These are phyloP conservation scores for Tenebrio molitor DNA, from an alignment of 1,140 invertebrate genomes.

Conservation along the genomic window DNA sequence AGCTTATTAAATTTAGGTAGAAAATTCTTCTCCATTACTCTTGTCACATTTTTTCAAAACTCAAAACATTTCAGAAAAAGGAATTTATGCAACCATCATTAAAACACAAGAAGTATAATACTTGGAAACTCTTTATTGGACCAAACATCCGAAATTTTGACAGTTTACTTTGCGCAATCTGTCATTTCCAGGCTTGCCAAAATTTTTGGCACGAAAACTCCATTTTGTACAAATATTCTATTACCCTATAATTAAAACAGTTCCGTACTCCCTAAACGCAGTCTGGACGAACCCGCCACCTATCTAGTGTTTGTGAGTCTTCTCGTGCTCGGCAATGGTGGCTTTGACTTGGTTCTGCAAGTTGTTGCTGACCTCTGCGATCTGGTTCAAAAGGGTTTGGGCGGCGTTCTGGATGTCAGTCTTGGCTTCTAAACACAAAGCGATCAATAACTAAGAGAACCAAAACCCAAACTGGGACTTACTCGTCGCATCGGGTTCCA, in stretches of 20 bases:
- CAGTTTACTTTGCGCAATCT: too few species aligned
- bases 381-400: slow-evolving; percentile 54
- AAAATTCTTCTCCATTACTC: too few species aligned
- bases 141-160: too few species aligned
- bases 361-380: slow-evolving; percentile 53
- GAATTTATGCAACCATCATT: too few species aligned
- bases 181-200: too few species aligned
- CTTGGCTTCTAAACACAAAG: slow-evolving; percentile 55
- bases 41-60: too few species aligned
- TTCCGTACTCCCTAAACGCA: slow-evolving; percentile 17
- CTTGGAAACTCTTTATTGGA: too few species aligned
- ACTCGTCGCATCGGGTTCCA: slow-evolving; percentile 59
- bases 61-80: too few species aligned
- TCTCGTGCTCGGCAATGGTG: slow-evolving; percentile 44
- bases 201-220: background rate
- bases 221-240: background rate
- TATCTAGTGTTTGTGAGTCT: slow-evolving; percentile 38
- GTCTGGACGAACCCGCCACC: background rate
- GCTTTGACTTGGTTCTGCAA: slow-evolving; percentile 53
- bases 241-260: slow-evolving; percentile 21
- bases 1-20: too few species aligned
- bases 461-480: slow-evolving; percentile 47
- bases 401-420: slow-evolving; percentile 53
- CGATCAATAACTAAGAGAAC: background rate
- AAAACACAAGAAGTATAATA: too few species aligned